Percentiles rank a stretch among this genome's conserved stretches.
Evolutionary conservation across 2,888 invertebrate species (phyloP).

Genomic region (Lomographa bimaculata): DNA sequence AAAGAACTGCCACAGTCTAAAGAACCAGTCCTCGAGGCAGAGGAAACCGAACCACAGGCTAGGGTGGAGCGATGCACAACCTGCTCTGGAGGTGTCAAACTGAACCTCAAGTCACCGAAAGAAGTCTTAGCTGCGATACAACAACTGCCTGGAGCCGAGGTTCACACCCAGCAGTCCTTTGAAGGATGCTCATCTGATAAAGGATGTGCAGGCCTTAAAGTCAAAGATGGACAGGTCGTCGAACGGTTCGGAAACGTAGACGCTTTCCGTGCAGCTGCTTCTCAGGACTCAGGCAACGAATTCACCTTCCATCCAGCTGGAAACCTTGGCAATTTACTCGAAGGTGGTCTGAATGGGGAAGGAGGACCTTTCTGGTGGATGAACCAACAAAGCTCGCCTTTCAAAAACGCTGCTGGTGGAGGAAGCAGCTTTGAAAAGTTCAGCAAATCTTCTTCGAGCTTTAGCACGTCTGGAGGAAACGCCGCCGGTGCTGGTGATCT

Average conservation of each 20-base stretch:
- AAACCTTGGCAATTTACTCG: constrained; percentile 50
- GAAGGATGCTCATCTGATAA: constrained; percentile 71
- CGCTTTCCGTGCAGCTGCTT: constrained; percentile 62
- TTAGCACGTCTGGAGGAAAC: constrained; percentile 46
- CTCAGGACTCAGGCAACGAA: constrained; percentile 54
- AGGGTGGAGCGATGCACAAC: constrained; percentile 65
- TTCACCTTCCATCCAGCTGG: constrained; percentile 69
- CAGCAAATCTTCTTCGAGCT: constrained; percentile 58
- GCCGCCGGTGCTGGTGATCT: constrained; percentile 42
- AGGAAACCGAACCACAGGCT: constrained; percentile 55
- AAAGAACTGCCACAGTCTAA: constrained; percentile 60
- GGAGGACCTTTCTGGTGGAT: constrained; percentile 85
- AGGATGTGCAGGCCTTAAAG: constrained; percentile 75
- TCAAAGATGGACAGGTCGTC: constrained; percentile 70
- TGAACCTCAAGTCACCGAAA: constrained; percentile 54
- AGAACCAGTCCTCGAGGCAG: constrained; percentile 59
- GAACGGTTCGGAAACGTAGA: constrained; percentile 69
- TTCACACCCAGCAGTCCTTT: constrained; percentile 71
- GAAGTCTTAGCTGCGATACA: constrained; percentile 58
- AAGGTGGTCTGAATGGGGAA: constrained; percentile 54
- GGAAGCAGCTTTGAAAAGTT: constrained; percentile 57
- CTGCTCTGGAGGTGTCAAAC: constrained; percentile 44
- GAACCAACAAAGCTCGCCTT: constrained; percentile 81
- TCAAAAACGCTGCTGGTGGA: constrained; percentile 68
- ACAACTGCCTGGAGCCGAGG: constrained; percentile 59